These are phyloP conservation scores for Atrichornis clamosus DNA, from an alignment of 2,113 vertebrate species.

Conservation along the genomic window DNA sequence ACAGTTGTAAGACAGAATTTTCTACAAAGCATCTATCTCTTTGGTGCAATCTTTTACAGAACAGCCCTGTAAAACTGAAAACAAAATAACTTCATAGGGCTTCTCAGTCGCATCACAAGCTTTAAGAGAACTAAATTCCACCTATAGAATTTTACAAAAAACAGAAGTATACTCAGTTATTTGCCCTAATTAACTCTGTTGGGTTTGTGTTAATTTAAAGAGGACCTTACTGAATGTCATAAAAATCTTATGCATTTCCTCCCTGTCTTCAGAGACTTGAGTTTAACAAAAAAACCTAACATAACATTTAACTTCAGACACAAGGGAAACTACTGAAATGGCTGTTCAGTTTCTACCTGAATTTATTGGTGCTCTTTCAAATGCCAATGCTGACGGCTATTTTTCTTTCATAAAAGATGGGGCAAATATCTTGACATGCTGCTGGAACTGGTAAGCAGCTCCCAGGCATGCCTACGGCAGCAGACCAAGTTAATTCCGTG, in stretches of 20 bases:
- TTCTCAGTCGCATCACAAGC: background rate
- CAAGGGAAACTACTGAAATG: background rate
- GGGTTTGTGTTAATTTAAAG: background rate
- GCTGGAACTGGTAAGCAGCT: background rate
- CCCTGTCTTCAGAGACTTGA: background rate
- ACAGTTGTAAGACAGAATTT: background rate
- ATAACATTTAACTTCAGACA: background rate
- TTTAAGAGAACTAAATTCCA: background rate
- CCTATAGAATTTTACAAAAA: background rate
- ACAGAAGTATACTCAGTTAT: background rate
- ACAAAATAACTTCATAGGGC: background rate
- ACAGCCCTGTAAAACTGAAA: background rate
- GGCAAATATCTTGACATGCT: background rate
- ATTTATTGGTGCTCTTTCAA: slow-evolving; percentile 18
- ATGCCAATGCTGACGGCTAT: background rate
- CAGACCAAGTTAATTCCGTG: background rate
- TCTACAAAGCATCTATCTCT: background rate
- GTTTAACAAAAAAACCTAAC: background rate
- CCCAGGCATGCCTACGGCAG: background rate
- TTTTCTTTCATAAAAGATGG: slow-evolving; percentile 12
- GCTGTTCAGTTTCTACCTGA: background rate
- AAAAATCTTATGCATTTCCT: background rate
- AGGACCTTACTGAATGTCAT: background rate
- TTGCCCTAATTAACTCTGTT: background rate
- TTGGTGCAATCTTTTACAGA: background rate